phyloP scores from a whole-genome alignment of 2,888 invertebrate species.

The Callyntrura guangdongensis region DNA sequence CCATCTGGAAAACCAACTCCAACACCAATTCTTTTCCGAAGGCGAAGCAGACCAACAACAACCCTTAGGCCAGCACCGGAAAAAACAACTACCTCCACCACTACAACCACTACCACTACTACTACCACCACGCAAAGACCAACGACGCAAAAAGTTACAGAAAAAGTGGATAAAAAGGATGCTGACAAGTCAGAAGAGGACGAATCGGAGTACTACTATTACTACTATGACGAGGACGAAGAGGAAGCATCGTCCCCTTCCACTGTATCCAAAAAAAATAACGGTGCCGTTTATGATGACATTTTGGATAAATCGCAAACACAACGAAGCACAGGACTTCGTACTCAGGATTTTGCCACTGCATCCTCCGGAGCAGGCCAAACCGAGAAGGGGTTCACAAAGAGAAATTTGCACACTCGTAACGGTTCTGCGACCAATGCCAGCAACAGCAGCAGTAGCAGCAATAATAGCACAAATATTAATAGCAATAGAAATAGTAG shows the following conservation, averaged over 20 bases:
- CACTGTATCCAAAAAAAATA: background rate
- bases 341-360: constrained; percentile 69
- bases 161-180: background rate
- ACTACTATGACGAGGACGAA: constrained; percentile 87
- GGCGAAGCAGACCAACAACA: constrained; percentile 66
- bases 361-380: constrained; percentile 45
- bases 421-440: constrained; percentile 28
- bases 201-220: constrained; percentile 83
- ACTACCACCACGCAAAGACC: constrained; percentile 79
- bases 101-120: constrained; percentile 70
- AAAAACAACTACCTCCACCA: constrained; percentile 68
- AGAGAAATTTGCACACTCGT: constrained; percentile 78
- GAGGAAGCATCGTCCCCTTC: constrained; percentile 88
- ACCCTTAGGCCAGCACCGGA: constrained; percentile 60
- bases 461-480: constrained; percentile 20
- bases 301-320: constrained; percentile 80
- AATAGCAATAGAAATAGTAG: constrained; percentile 6
- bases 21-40: constrained; percentile 65
- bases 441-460: background rate
- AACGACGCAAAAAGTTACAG: constrained; percentile 31
- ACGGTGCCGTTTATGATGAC: constrained; percentile 59
- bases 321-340: constrained; percentile 70
- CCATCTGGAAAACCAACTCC: constrained; percentile 66
- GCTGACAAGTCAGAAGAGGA: constrained; percentile 69
- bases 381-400: constrained; percentile 78